phyloP scores from a whole-genome alignment of 2,797 vertebrate genomes.

The Halcyon chelicuti region DNA sequence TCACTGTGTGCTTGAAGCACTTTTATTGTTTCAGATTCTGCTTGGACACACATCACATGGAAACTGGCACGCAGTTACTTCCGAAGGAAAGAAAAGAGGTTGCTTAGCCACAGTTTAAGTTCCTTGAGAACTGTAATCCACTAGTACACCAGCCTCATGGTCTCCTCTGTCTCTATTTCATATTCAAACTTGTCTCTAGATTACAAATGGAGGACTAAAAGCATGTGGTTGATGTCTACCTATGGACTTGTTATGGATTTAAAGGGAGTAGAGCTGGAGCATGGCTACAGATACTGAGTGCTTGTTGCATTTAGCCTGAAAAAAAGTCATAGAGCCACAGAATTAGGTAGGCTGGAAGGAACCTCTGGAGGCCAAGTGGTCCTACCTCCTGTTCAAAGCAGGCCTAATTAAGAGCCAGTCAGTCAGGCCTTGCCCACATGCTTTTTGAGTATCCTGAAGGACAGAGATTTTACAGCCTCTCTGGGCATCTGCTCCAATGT shows the following conservation, averaged over 20 bases:
- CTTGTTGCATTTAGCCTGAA: background rate
- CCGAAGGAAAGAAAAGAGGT: background rate
- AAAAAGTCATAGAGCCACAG: background rate
- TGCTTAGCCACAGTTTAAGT: background rate
- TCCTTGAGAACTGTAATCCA: background rate
- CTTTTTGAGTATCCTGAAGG: background rate
- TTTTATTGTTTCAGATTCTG: background rate
- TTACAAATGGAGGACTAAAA: background rate
- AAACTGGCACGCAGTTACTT: background rate
- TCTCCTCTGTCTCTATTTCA: background rate
- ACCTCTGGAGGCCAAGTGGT: background rate
- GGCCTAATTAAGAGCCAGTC: background rate
- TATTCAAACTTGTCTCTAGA: background rate
- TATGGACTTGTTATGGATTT: background rate
- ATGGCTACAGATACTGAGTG: background rate
- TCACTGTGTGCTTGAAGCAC: background rate
- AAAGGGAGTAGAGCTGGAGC: background rate
- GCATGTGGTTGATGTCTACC: background rate
- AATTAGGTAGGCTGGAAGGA: background rate
- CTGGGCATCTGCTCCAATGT: background rate
- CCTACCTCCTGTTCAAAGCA: background rate
- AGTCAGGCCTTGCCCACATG: background rate
- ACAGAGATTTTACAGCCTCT: background rate
- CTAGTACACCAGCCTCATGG: background rate
- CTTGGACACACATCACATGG: background rate